Conservation (phyloP, 2,888 invertebrate species). For the Xanthia icteritia region DNA sequence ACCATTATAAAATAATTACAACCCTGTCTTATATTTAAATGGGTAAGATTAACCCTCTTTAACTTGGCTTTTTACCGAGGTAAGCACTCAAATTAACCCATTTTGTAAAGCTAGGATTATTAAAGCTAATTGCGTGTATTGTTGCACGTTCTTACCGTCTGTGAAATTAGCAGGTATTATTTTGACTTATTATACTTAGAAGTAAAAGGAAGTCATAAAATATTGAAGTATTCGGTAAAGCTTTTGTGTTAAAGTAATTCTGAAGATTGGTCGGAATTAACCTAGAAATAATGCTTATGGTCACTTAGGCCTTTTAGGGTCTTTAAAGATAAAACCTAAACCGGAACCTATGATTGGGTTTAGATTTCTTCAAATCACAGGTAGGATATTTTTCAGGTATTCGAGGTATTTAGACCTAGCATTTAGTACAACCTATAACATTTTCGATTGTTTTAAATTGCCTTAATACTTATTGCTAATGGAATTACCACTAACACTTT, state of each 20-base stretch:
- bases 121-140: slow-evolving; percentile 44
- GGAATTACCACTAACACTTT: too few species aligned
- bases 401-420: too few species aligned
- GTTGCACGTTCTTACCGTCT: slow-evolving; percentile 40
- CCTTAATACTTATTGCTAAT: too few species aligned
- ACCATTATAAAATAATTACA: slow-evolving; percentile 25
- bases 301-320: background rate
- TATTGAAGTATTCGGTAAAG: background rate
- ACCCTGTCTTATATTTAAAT: slow-evolving; percentile 32
- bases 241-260: too few species aligned
- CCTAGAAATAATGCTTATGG: background rate
- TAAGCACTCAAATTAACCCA: slow-evolving; percentile 55
- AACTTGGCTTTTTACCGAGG: slow-evolving; percentile 23
- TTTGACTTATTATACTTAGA: slow-evolving; percentile 26
- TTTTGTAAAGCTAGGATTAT: slow-evolving; percentile 48
- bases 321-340: too few species aligned
- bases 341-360: too few species aligned
- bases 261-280: background rate
- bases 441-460: too few species aligned
- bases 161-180: slow-evolving; percentile 33
- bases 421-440: too few species aligned
- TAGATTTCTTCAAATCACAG: too few species aligned
- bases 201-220: background rate
- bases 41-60: slow-evolving; percentile 45
- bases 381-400: too few species aligned